Evolutionary conservation across 2,797 vertebrate species (phyloP), one percentile per base, ranked within the genome.

Genomic region (Luscinia luscinia): DNA sequence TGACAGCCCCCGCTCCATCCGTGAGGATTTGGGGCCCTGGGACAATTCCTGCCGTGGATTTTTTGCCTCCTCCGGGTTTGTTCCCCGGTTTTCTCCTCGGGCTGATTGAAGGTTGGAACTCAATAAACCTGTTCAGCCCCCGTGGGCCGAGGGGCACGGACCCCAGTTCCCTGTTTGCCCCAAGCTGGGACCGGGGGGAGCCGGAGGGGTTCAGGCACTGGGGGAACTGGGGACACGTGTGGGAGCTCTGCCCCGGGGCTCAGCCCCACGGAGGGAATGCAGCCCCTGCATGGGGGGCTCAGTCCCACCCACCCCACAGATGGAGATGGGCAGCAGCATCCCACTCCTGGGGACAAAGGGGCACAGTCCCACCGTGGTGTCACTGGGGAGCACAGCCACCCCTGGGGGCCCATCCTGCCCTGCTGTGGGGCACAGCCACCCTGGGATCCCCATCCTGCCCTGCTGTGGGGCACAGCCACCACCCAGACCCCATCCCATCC

Each of bases 101-200:
- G 64, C 45, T 83, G 64, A 22, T 64, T 26, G 79, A 64, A 83
- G 87, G 28, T 83, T 34, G 48, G 49, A 69, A 49, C 64, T 89
- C 87, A 89, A 89, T 89, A 89, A 89, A 89, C 28, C 24, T 83
- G 64, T 89, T 89, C 49, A 63, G 17, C 72, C 69, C 67, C 79
- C 5, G 51, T 9, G 72, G 70, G 70, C 78, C 8, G 11, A 82
- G 87, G 68, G 62, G 78, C 57, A 48, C 8, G 5, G 57, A 69
- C 49, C 78, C 78, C 43, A 30, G 4, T 49, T 69, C 49, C 63
- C 57, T 89, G 63, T 57, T 16, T 83, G 5, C 20, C 86, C 15
- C 38, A 16, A 15, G 57, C 18, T 8, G 2, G 86, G 63, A 4
- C n/a, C 10, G 36, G 32, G 34, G 69, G 26, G 77, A 61, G 40